Evolutionary conservation across 2,888 invertebrate species (phyloP), one percentile per base, ranked within the genome.

Genomic region (Pemphredon lugubris): DNA sequence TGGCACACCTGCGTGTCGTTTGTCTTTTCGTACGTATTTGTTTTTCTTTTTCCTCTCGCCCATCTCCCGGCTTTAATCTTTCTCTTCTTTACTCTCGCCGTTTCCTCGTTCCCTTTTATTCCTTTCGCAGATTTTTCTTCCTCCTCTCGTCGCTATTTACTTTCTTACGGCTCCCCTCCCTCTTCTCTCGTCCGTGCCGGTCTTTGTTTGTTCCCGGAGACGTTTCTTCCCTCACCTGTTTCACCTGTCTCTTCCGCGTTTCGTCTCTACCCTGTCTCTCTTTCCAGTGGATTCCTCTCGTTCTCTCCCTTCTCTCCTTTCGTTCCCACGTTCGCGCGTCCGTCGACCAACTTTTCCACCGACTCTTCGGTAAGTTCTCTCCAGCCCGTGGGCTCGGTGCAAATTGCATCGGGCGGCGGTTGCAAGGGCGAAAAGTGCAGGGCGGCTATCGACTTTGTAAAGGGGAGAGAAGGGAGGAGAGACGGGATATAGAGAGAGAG

Each of bases 331-430:
- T 66, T 66, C 51, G 4, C 37, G 0, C n/a, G n/a, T 37, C 37
- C 7, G 26, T 7, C 26, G 26, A 7, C 4, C 26, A 26, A 26
- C 7, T 26, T 26, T 26, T 26, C 7, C 26, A 26, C 7, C 26
- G 26, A 26, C 26, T 3, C 7, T 7, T 7, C 26, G 3, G 26
- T 7, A 26, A 7, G 26, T 26, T 26, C 4, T 26, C 26, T 26
- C 26, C 7, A n/a, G n/a, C n/a, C n/a, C n/a, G n/a, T n/a, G n/a
- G n/a, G n/a, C n/a, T n/a, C n/a, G n/a, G n/a, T n/a, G 48, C 44
- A 50, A 65, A 65, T 59, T 59, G 51, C 59, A 23, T 40, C 45
- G 34, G 26, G 57, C 34, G 26, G 23, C 23, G 34, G 30, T 37
- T 23, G 44, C 32, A 18, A 32, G 14, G n/a, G 39, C 16, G 47